Evolutionary conservation across 2,888 invertebrate species (phyloP), one percentile per base, ranked within the genome.

Genomic region (Dilophus febrilis): DNA sequence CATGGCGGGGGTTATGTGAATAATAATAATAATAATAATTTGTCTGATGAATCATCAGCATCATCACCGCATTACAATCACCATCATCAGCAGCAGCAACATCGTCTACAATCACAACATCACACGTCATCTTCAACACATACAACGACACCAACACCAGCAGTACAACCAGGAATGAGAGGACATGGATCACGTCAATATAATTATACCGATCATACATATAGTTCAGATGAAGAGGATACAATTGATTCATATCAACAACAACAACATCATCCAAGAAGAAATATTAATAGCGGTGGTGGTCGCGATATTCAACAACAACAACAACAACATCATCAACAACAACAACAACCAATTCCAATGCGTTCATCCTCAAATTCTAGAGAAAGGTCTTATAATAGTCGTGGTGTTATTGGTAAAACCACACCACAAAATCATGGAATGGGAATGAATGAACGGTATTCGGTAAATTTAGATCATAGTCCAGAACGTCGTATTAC

Each of bases 191-290:
- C 8, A 22, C 4, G 8, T 22, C 22, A 4, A 22, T 22, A 22
- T 22, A 22, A 22, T 22, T 22, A 22, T 22, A 22, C 4, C 8
- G 22, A 22, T 6, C 8, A 8, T 22, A 6, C 56, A 17, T 55
- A 59, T 31, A 59, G 59, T 59, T 59, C 59, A 44, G 59, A 61
- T 37, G 61, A 60, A 41, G 59, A 60, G 28, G 16, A 19, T 27
- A 16, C 11, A 28, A 6, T 17, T 28, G 40, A 29, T 44, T 45
- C 22, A 30, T 35, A 38, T 16, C 31, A 44, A 2, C 37, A 40
- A 11, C 53, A 4, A 49, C 52, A 4, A 47, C 52, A n/a, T 46
- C 55, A 17, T 52, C 53, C 12, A 48, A 50, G 13, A 50, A 53
- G 29, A 49, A 49, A 12, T 50, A 51, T 4, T 45, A 47, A 28